phyloP scores from a whole-genome alignment of 1,140 invertebrate genomes.

The Ptiloglossa arizonensis region DNA sequence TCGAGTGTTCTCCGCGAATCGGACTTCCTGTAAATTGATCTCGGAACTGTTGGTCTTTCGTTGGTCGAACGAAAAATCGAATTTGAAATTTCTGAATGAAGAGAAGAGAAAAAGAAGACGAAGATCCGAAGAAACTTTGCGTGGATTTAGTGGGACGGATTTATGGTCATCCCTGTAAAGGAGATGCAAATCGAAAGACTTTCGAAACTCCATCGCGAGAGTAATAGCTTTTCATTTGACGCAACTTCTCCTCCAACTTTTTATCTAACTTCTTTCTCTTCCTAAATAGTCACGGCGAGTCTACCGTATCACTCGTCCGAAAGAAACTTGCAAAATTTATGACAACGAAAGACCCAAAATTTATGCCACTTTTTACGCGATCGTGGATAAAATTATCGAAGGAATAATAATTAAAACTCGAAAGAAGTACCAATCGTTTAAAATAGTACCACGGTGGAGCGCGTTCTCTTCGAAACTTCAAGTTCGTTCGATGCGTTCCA shows the following conservation, averaged over 20 bases:
- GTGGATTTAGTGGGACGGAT: slow-evolving; percentile 60
- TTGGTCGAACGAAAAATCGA: neutral
- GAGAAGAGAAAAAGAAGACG: slow-evolving; percentile 44
- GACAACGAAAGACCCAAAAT: neutral
- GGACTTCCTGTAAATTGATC: neutral
- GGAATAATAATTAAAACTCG: too few species aligned
- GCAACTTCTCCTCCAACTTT: slow-evolving; percentile 19
- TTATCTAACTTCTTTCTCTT: slow-evolving; percentile 31
- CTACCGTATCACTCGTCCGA: neutral
- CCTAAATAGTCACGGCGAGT: neutral
- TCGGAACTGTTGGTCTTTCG: neutral
- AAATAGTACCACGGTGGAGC: too few species aligned
- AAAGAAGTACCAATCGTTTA: too few species aligned
- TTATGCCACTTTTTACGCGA: too few species aligned
- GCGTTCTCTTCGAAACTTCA: too few species aligned
- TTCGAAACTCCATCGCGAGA: slow-evolving; percentile 21
- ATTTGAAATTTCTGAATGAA: neutral
- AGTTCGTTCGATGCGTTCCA: too few species aligned
- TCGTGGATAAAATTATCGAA: neutral
- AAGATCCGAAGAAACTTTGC: slow-evolving; percentile 15
- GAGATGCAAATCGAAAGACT: slow-evolving; percentile 67
- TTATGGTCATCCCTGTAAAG: slow-evolving; percentile 67
- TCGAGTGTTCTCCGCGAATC: too few species aligned
- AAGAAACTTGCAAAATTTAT: neutral
- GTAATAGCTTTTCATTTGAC: slow-evolving; percentile 44